Evolutionary conservation across 2,113 vertebrate species (phyloP).

Genomic region (Spilogale gracilis): DNA sequence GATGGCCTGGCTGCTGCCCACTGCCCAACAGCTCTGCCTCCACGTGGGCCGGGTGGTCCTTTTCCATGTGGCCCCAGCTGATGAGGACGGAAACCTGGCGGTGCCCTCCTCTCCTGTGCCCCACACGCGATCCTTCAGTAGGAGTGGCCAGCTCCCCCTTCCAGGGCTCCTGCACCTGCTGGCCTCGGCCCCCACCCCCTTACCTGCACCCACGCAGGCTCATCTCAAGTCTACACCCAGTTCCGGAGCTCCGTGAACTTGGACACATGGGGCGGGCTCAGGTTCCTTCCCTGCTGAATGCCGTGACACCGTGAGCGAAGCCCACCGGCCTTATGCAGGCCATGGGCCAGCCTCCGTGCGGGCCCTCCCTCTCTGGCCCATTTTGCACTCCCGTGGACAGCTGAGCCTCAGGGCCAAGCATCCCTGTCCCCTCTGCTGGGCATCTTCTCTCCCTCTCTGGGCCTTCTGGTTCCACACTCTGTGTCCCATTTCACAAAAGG

Average conservation of each 20-base stretch:
- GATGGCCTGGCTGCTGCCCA: neutral
- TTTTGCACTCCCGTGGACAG: rapidly evolving
- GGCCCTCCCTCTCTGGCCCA: neutral
- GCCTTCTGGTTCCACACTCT: neutral
- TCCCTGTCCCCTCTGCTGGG: neutral
- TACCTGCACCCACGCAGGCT: neutral
- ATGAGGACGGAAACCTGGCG: neutral
- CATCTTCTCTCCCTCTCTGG: neutral
- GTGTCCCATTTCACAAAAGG: neutral
- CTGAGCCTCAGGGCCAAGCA: neutral
- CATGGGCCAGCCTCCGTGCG: neutral
- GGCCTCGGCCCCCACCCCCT: no score
- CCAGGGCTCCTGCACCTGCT: neutral
- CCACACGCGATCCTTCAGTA: no score
- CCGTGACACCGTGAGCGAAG: neutral
- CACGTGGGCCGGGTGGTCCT: rapidly evolving
- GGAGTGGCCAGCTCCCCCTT: no score
- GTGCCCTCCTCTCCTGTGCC: neutral
- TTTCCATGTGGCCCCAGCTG: no score
- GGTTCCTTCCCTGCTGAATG: rapidly evolving
- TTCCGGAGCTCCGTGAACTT: rapidly evolving
- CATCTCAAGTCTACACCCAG: neutral
- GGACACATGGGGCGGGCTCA: neutral
- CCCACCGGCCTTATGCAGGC: rapidly evolving
- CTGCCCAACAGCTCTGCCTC: no score